Base-by-base conservation (phyloP, 2,113 vertebrate genomes). In the Geococcyx californianus region DNA sequence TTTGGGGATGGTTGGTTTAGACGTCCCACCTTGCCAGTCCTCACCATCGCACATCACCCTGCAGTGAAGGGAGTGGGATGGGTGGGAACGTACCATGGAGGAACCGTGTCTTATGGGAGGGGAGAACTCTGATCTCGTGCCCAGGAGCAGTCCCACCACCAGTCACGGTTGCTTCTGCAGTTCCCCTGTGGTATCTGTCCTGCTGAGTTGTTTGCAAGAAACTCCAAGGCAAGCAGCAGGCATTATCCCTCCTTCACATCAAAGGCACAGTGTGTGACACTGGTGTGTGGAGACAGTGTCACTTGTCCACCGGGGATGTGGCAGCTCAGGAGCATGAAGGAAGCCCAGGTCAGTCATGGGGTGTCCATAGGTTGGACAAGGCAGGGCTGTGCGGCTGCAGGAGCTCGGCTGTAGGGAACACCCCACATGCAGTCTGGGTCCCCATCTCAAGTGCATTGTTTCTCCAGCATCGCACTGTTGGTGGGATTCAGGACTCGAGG, bases 191-290 rank as follows among this genome's bases (percentile, higher is more conserved):
- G 10, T 14, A 10, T 62, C 54, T 18, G 6, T n/a, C 47, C 73
- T 2, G 0, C 40, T 0, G 1, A 49, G 28, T 67, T 63, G 18
- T 28, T 66, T n/a, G 6, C 29, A 12, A n/a, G 25, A 25, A 36
- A 15, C 49, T 45, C 36, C 67, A 40, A 13, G 4, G 6, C 33
- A 52, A 79, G 62, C 10, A 38, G 54, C 33, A 74, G 38, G 17
- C 20, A 45, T 58, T 80, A 20, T 58, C 49, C 15, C 6, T 87
- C 83, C 42, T 49, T 51, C 23, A 44, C 2, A 49, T 44, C 63
- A 51, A 69, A 76, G 69, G 34, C 19, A 19, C 68, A 7, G 24
- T 47, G 70, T 60, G 78, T 83, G 55, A 69, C 70, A 40, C 29
- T 31, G 67, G 26, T 34, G 29, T 36, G 51, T 20, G 5, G 51